Percentiles rank a stretch among this genome's conserved stretches.
Conservation (phyloP, 2,113 vertebrate species). For the Sylvia atricapilla region DNA sequence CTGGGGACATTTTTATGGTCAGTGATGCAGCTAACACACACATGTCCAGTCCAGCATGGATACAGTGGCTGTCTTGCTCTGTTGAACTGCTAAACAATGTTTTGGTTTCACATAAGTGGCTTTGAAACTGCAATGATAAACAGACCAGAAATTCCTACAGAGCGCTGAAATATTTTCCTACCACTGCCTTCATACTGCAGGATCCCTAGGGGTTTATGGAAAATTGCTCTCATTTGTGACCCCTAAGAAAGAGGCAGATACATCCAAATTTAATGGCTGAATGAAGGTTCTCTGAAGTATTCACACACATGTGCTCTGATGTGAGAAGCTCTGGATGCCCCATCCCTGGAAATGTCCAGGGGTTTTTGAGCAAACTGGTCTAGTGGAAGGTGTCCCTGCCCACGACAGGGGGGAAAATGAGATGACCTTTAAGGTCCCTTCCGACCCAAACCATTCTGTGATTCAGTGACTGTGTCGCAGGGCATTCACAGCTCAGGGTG, state of each 20-base stretch:
- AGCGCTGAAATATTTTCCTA: background rate
- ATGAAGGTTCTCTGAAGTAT: background rate
- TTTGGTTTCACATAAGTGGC: background rate
- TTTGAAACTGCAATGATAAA: background rate
- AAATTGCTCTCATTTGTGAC: background rate
- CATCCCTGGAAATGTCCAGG: background rate
- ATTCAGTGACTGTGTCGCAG: background rate
- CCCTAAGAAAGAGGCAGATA: background rate
- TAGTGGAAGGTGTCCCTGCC: background rate
- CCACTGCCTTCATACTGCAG: background rate
- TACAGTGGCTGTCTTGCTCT: conserved; percentile 3
- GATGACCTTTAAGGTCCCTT: background rate
- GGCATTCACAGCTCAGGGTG: background rate
- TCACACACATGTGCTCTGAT: background rate
- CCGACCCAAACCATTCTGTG: background rate
- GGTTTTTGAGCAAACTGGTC: background rate
- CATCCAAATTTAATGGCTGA: background rate
- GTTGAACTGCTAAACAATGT: conserved; percentile 40
- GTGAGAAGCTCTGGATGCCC: background rate
- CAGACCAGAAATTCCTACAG: background rate
- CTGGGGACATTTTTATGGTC: conserved; percentile 2
- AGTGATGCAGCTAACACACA: conserved; percentile 35
- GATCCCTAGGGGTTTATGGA: background rate
- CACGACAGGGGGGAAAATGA: background rate
- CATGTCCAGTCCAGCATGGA: conserved; percentile 9